phyloP scores from a whole-genome alignment of 2,113 vertebrate genomes.

The Spilogale gracilis region DNA sequence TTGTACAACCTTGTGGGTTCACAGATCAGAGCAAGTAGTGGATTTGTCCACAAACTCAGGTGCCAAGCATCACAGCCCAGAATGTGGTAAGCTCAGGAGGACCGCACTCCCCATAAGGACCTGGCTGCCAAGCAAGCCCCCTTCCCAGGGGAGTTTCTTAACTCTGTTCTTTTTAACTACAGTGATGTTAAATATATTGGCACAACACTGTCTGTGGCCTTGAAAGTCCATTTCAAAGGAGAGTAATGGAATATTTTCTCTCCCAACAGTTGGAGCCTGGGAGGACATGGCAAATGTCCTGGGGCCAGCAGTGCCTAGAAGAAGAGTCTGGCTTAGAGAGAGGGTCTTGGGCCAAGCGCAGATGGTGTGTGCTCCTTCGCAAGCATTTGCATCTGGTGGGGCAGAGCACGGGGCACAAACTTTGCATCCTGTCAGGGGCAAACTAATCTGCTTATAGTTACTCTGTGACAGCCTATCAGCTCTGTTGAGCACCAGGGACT shows the following conservation, averaged over 20 bases:
- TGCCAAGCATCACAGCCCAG: too few species aligned
- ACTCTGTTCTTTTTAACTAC: not conserved
- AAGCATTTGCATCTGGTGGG: accelerated
- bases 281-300: not conserved
- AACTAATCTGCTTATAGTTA: not conserved
- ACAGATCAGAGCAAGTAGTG: not conserved
- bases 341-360: not conserved
- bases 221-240: not conserved
- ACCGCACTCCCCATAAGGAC: not conserved
- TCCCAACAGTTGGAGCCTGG: not conserved
- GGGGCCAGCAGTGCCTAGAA: not conserved
- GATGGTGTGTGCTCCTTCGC: accelerated
- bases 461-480: not conserved
- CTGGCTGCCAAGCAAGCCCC: not conserved
- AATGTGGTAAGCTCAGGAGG: not conserved
- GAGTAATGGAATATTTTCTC: not conserved
- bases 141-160: not conserved
- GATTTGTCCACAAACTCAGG: not conserved
- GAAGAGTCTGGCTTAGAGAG: not conserved
- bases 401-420: not conserved
- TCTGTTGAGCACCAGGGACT: not conserved
- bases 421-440: not conserved
- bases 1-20: not conserved
- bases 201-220: not conserved
- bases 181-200: not conserved